phyloP scores from a whole-genome alignment of 2,888 invertebrate species.

The Melanchra persicariae region DNA sequence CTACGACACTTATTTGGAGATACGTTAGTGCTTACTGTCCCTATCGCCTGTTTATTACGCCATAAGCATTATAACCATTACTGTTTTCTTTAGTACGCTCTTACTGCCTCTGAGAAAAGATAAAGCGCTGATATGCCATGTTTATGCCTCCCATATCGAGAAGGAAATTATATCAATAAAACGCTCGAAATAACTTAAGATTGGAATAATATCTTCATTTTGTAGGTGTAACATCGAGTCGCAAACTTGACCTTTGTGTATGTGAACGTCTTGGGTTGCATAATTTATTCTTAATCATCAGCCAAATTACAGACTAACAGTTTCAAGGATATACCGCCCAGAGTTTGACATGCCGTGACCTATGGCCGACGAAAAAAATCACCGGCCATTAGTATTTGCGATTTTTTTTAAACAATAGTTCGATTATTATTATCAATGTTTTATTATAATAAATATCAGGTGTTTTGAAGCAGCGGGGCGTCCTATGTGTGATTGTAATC shows the following conservation, averaged over 20 bases:
- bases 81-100: slow-evolving; percentile 55
- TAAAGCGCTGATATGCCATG: slow-evolving; percentile 44
- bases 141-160: slow-evolving; percentile 54
- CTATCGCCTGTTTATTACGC: slow-evolving; percentile 55
- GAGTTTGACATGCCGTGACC: slow-evolving; percentile 64
- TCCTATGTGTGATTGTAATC: slow-evolving; percentile 73
- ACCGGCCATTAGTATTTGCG: slow-evolving; percentile 64
- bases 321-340: slow-evolving; percentile 62
- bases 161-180: slow-evolving; percentile 54
- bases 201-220: slow-evolving; percentile 55
- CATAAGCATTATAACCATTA: slow-evolving; percentile 57
- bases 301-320: slow-evolving; percentile 49
- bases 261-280: slow-evolving; percentile 58
- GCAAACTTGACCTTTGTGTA: slow-evolving; percentile 59
- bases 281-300: slow-evolving; percentile 57
- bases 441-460: slow-evolving; percentile 65
- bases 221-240: slow-evolving; percentile 20
- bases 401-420: slow-evolving; percentile 64
- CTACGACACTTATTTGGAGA: slow-evolving; percentile 46
- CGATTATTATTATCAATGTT: slow-evolving; percentile 64
- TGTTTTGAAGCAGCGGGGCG: slow-evolving; percentile 69
- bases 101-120: slow-evolving; percentile 53
- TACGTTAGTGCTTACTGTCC: slow-evolving; percentile 34
- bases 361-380: slow-evolving; percentile 61
- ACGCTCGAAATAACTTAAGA: slow-evolving; percentile 47